Percentiles rank a stretch among this genome's conserved stretches.
Evolutionary conservation across 2,113 vertebrate species (phyloP).

Genomic region (Festucalex cinctus): DNA sequence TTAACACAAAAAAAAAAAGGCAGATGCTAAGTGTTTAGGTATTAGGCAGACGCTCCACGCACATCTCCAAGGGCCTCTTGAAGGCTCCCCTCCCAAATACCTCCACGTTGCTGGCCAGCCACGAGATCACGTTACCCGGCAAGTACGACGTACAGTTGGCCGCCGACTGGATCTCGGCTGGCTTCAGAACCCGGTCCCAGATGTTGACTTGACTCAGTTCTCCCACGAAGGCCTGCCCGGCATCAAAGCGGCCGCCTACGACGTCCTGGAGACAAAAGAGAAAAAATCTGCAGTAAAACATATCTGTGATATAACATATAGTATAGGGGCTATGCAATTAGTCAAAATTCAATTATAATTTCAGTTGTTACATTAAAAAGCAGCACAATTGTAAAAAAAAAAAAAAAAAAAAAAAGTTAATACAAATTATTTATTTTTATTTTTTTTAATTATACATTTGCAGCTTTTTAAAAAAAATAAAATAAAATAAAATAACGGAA

Average conservation of each 20-base stretch:
- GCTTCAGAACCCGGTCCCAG: constrained; percentile 90
- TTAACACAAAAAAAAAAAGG: constrained; percentile 1
- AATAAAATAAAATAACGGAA: too few species aligned
- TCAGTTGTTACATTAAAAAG: too few species aligned
- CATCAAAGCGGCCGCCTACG: constrained; percentile 94
- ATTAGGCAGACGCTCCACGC: constrained; percentile 85
- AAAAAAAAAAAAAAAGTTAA: too few species aligned
- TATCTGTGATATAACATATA: too few species aligned
- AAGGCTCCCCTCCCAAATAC: constrained; percentile 88
- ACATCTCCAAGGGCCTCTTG: constrained; percentile 86
- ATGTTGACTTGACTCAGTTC: constrained; percentile 97
- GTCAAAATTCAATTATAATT: too few species aligned
- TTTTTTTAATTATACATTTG: too few species aligned
- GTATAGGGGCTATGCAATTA: too few species aligned
- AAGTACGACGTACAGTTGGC: constrained; percentile 92
- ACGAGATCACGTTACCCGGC: constrained; percentile 90
- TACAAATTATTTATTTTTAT: too few species aligned
- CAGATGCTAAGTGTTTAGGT: constrained; percentile 67
- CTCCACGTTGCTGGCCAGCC: constrained; percentile 88
- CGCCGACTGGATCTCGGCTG: constrained; percentile 83
- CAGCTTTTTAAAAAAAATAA: too few species aligned
- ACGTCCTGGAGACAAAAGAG: constrained; percentile 76
- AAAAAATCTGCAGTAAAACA: background rate
- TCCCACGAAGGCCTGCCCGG: constrained; percentile 95
- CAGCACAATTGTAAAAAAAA: too few species aligned